A percentile compares a stretch with the other conserved stretches of the same genome.
These are phyloP conservation scores for Cossypha polioptera DNA, from an alignment of 2,797 vertebrate species.

Conservation along the genomic window DNA sequence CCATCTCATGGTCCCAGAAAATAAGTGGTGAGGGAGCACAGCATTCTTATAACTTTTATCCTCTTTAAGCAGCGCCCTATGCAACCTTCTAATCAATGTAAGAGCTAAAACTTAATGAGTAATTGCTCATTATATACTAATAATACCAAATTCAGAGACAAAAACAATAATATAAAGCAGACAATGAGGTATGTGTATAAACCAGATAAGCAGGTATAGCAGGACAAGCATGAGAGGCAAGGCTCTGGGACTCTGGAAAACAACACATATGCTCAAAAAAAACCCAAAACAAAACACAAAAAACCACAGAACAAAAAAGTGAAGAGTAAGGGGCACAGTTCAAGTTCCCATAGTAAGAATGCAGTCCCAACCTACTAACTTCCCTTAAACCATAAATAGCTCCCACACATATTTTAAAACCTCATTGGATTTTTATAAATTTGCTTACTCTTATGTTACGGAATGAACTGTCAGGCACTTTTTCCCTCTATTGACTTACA, in stretches of 20 bases:
- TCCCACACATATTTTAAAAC: background rate
- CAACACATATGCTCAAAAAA: background rate
- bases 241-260: background rate
- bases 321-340: background rate
- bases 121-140: background rate
- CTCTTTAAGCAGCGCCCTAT: background rate
- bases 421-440: background rate
- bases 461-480: background rate
- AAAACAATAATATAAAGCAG: background rate
- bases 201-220: background rate
- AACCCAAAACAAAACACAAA: fast-evolving
- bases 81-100: background rate
- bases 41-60: background rate
- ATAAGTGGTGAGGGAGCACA: background rate
- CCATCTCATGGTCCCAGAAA: background rate
- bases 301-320: background rate
- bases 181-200: background rate
- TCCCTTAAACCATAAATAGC: background rate
- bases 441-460: background rate
- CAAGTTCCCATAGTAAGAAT: background rate
- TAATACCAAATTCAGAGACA: background rate
- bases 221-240: background rate
- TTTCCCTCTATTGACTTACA: background rate
- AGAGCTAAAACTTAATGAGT: background rate
- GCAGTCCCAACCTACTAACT: background rate